A percentile compares a stretch with the other conserved stretches of the same genome.
These are phyloP conservation scores for Sebastes glaucus DNA, from an alignment of 2,797 vertebrate species.

Conservation along the genomic window DNA sequence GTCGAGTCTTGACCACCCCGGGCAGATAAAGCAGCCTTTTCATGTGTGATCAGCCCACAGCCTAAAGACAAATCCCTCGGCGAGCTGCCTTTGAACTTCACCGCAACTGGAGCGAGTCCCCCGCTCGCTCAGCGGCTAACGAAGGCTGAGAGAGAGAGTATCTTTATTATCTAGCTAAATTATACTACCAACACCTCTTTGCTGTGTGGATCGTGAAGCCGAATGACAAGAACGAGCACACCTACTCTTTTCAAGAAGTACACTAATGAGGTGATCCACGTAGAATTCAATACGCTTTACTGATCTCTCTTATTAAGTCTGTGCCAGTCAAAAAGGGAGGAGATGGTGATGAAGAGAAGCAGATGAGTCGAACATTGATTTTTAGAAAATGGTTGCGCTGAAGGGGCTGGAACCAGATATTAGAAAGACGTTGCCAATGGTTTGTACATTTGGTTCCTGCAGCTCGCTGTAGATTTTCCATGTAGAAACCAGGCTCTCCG, in stretches of 20 bases:
- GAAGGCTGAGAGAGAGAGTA: conserved; percentile 15
- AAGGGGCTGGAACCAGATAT: conserved; percentile 13
- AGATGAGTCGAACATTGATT: conserved; percentile 15
- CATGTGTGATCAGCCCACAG: conserved; percentile 74
- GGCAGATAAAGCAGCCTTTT: conserved; percentile 83
- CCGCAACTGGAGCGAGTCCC: conserved; percentile 35
- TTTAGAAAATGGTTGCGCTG: neutral
- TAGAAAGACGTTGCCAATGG: conserved; percentile 16
- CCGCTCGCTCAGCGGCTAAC: conserved; percentile 32
- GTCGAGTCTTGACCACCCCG: conserved; percentile 70
- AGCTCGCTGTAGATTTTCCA: conserved; percentile 14
- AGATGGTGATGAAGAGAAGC: conserved; percentile 4
- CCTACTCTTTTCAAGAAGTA: conserved; percentile 7
- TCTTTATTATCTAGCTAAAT: conserved; percentile 41
- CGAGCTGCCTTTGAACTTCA: conserved; percentile 74
- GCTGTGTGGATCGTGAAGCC: neutral
- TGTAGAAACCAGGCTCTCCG: conserved; percentile 12
- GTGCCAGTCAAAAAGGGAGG: neutral
- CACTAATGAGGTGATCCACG: conserved; percentile 54
- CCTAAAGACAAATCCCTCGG: conserved; percentile 72
- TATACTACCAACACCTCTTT: conserved; percentile 12
- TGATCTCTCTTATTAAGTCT: conserved; percentile 14
- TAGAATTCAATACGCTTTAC: conserved; percentile 37
- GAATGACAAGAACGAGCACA: conserved; percentile 17
- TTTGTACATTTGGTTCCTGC: conserved; percentile 27